Percentiles rank a stretch among this genome's conserved stretches.
Evolutionary conservation across 1,140 invertebrate species (phyloP).

Genomic region (Hylaeus volcanicus): DNA sequence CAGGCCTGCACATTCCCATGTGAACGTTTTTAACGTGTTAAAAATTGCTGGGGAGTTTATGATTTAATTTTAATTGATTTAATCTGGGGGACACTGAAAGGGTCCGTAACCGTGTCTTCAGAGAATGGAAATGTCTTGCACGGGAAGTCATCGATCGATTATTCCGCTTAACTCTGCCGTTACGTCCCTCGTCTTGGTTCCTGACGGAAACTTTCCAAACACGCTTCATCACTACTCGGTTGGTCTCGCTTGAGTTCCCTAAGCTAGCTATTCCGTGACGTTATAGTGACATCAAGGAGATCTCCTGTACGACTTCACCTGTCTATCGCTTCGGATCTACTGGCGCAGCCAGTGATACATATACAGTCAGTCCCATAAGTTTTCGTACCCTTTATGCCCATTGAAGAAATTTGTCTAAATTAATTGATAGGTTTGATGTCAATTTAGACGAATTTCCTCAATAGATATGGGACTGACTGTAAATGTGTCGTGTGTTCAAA

Average conservation of each 20-base stretch:
- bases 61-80: background rate
- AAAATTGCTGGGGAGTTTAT: too few relatives aligned
- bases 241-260: conserved; percentile 71
- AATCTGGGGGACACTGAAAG: conserved; percentile 32
- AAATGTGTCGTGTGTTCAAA: too few relatives aligned
- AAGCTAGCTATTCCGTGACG: conserved; percentile 76
- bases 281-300: conserved; percentile 76
- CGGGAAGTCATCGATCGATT: conserved; percentile 60
- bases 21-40: too few relatives aligned
- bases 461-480: too few relatives aligned
- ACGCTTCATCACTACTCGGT: conserved; percentile 70
- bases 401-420: too few relatives aligned
- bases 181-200: conserved; percentile 50
- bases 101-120: conserved; percentile 41
- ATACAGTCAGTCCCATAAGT: too few relatives aligned
- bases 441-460: too few relatives aligned
- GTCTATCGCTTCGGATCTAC: conserved; percentile 32
- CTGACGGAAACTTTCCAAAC: conserved; percentile 64
- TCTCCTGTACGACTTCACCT: conserved; percentile 44
- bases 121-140: conserved; percentile 27
- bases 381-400: too few relatives aligned
- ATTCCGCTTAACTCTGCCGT: conserved; percentile 61
- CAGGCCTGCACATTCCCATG: too few relatives aligned
- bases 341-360: background rate
- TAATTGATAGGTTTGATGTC: too few relatives aligned